phyloP scores from a whole-genome alignment of 2,888 invertebrate species.

The Leucophenga montana region DNA sequence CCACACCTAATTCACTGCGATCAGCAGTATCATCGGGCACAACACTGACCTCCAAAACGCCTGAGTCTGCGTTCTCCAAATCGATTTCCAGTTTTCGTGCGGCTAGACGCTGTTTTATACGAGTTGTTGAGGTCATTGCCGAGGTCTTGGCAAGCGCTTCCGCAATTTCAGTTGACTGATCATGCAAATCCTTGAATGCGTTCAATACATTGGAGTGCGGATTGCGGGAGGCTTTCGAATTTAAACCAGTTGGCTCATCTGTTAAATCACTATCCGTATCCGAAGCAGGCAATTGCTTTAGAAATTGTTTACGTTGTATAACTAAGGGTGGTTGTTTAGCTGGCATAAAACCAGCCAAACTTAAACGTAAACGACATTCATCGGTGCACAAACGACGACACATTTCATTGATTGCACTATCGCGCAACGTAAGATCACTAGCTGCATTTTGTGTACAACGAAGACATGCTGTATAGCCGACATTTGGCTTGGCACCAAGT shows the following conservation, averaged over 20 bases:
- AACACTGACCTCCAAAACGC: constrained; percentile 39
- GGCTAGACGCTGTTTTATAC: constrained; percentile 75
- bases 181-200: constrained; percentile 69
- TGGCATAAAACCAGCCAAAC: constrained; percentile 46
- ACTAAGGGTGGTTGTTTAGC: constrained; percentile 48
- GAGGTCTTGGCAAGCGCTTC: constrained; percentile 77
- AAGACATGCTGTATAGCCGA: constrained; percentile 53
- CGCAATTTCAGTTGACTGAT: constrained; percentile 75
- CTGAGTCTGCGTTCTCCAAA: constrained; percentile 33
- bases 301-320: constrained; percentile 58
- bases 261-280: constrained; percentile 41
- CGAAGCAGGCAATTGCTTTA: constrained; percentile 49
- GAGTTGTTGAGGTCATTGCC: constrained; percentile 76
- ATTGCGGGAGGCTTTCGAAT: background rate
- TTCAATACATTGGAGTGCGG: constrained; percentile 38
- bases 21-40: background rate
- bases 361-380: constrained; percentile 56
- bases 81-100: constrained; percentile 76
- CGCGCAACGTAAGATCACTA: constrained; percentile 39
- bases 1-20: constrained; percentile 38
- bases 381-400: constrained; percentile 66
- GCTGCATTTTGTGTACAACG: constrained; percentile 55
- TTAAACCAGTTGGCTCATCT: constrained; percentile 34
- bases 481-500: constrained; percentile 43
- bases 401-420: constrained; percentile 62